A percentile compares a stretch with the other conserved stretches of the same genome.
Evolutionary conservation across 2,113 vertebrate species (phyloP).

Genomic region (Chauna torquata): DNA sequence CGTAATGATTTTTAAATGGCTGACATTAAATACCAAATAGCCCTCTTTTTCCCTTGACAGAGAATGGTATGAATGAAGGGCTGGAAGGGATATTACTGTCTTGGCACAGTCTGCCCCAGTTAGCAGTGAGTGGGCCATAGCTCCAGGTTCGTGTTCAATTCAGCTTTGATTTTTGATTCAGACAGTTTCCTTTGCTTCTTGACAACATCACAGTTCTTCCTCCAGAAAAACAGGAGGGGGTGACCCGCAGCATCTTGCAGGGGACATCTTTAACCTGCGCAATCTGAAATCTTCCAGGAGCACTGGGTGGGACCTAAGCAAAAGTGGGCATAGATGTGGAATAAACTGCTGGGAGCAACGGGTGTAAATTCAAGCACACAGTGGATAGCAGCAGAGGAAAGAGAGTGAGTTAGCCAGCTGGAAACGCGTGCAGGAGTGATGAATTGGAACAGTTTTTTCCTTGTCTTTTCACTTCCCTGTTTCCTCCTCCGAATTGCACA

Average conservation of each 20-base stretch:
- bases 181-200: neutral
- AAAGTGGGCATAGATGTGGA: accelerated
- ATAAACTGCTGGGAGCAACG: neutral
- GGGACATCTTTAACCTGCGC: neutral
- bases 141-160: neutral
- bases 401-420: accelerated
- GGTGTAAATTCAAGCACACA: accelerated
- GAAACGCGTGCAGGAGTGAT: accelerated
- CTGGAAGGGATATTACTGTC: neutral
- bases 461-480: neutral
- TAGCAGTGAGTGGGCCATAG: neutral
- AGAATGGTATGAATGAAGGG: neutral
- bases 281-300: neutral
- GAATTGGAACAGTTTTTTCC: neutral
- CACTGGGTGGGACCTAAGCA: neutral
- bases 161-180: neutral
- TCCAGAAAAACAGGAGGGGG: neutral
- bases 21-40: neutral
- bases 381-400: neutral
- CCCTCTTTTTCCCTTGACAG: neutral
- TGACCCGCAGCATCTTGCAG: neutral
- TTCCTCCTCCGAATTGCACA: neutral
- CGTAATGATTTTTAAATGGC: neutral
- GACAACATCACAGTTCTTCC: neutral
- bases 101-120: neutral